Evolutionary conservation across 2,797 vertebrate genomes (phyloP).

Genomic region (Pantherophis vulpinus): DNA sequence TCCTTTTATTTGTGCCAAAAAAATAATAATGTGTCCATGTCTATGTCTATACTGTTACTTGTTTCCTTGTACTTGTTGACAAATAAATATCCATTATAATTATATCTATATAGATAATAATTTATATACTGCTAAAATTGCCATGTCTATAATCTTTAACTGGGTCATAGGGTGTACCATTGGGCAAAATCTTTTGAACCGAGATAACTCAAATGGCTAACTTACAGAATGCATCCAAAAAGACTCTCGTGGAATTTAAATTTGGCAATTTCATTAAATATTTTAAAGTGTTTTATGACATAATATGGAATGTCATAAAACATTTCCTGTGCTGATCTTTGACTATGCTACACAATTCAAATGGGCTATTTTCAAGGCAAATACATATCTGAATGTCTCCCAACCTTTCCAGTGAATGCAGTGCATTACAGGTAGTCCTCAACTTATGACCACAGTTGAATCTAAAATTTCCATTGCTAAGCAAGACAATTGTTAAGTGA

Average conservation of each 20-base stretch:
- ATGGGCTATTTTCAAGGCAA: not conserved
- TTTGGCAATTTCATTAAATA: not conserved
- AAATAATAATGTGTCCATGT: no score
- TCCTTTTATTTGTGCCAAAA: no score
- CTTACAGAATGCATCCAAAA: not conserved
- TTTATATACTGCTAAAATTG: not conserved
- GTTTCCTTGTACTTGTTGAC: no score
- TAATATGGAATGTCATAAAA: not conserved
- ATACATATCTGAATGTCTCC: not conserved
- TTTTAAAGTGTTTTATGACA: not conserved
- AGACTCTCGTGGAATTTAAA: not conserved
- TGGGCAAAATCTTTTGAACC: not conserved
- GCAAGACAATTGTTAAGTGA: not conserved
- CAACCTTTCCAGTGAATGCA: not conserved
- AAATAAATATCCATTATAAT: not conserved
- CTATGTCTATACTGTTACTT: no score
- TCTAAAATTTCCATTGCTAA: not conserved
- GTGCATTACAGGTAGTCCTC: no score
- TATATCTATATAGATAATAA: not conserved
- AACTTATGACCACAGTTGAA: not conserved
- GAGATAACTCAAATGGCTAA: not conserved
- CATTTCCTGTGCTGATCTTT: not conserved
- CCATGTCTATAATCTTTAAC: not conserved
- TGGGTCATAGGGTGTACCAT: not conserved
- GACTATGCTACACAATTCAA: not conserved